Conservation (phyloP, 2,113 vertebrate genomes). For the Pelvicachromis taeniatus region DNA sequence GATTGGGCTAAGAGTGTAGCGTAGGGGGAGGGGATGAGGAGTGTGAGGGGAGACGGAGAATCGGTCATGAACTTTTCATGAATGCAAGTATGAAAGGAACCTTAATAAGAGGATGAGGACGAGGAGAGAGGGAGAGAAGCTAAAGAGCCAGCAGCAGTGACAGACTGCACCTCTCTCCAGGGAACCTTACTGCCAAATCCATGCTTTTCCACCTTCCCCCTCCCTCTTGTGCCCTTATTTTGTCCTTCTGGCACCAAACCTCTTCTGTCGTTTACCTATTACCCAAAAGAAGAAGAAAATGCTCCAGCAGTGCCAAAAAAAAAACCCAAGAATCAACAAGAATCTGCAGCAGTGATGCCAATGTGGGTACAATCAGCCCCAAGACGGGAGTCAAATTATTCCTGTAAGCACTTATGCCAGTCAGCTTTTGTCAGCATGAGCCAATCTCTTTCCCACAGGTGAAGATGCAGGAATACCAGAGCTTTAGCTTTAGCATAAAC, state of each 20-base stretch:
- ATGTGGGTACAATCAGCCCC: not conserved
- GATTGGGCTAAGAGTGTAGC: conserved; percentile 41
- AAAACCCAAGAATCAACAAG: not conserved
- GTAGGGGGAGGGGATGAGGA: not conserved
- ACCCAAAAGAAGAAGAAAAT: not conserved
- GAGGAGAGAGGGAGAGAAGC: not conserved
- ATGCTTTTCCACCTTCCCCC: not conserved
- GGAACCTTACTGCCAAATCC: conserved; percentile 7
- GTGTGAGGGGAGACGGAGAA: not conserved
- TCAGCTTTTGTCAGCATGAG: conserved; percentile 14
- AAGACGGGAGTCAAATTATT: conserved; percentile 29
- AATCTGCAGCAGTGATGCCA: not conserved
- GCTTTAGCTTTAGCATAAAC: not conserved
- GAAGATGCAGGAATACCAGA: not conserved
- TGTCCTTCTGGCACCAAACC: not conserved
- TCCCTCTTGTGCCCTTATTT: not conserved
- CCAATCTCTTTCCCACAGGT: not conserved
- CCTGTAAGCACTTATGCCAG: conserved; percentile 2
- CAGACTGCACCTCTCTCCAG: conserved; percentile 32
- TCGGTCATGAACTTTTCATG: conserved; percentile 44
- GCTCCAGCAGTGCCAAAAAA: not conserved
- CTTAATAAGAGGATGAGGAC: not conserved
- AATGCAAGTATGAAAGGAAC: conserved; percentile 10
- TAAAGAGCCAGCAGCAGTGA: conserved; percentile 2
- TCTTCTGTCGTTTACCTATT: not conserved